phyloP scores from a whole-genome alignment of 2,888 invertebrate species.

The Lasioglossum lativentre region DNA sequence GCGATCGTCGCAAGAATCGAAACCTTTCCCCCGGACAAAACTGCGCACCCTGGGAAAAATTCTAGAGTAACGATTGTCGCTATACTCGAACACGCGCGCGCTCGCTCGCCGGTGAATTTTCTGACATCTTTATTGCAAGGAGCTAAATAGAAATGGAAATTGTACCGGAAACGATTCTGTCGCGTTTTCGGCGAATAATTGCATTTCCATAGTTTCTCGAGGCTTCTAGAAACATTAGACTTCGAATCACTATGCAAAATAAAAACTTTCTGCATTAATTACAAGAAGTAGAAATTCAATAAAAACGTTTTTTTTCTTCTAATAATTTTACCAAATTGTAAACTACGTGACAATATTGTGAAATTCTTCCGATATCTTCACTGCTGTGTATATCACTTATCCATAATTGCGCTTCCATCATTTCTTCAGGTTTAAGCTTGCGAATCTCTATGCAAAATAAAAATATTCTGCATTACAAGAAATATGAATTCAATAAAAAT shows the following conservation, averaged over 20 bases:
- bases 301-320: background rate
- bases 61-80: background rate
- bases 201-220: background rate
- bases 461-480: too few species aligned
- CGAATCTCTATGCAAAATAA: too few species aligned
- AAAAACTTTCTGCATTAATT: background rate
- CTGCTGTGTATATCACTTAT: too few species aligned
- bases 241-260: background rate
- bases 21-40: background rate
- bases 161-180: background rate
- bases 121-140: background rate
- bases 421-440: too few species aligned
- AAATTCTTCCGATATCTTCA: too few species aligned
- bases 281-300: background rate
- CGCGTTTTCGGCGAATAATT: background rate
- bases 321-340: too few species aligned
- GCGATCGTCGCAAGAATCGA: slow-evolving; percentile 4
- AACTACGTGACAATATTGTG: too few species aligned
- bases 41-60: background rate
- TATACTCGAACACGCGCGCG: background rate
- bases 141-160: background rate
- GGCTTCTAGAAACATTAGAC: background rate
- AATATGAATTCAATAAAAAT: too few species aligned
- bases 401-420: too few species aligned
- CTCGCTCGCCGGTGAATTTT: background rate